Evolutionary conservation across 2,797 vertebrate genomes (phyloP).

Genomic region (Parauchenoglanis punctatus): DNA sequence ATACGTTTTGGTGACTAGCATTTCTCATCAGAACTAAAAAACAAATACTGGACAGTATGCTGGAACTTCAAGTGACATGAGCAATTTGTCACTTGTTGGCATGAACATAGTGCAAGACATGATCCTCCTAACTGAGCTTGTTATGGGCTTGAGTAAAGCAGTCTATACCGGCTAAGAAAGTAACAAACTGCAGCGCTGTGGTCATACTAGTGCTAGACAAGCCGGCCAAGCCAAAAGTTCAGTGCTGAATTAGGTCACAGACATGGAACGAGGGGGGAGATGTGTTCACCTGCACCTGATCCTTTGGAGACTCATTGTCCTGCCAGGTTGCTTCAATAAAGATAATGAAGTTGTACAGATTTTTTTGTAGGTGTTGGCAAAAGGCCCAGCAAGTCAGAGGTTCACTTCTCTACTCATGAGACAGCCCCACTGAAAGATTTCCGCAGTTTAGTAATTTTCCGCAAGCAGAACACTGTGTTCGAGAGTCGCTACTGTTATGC

Average conservation of each 20-base stretch:
- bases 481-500: slow-evolving; percentile 28
- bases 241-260: slow-evolving; percentile 52
- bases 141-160: slow-evolving; percentile 18
- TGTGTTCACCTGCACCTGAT: slow-evolving; percentile 41
- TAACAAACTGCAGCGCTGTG: slow-evolving; percentile 40
- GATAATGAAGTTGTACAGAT: slow-evolving; percentile 39
- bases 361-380: slow-evolving; percentile 33
- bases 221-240: slow-evolving; percentile 47
- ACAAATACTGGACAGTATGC: no score
- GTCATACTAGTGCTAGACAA: slow-evolving; percentile 46
- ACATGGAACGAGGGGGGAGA: not conserved
- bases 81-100: not conserved
- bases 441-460: not conserved
- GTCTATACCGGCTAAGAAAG: slow-evolving; percentile 30
- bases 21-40: not conserved
- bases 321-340: slow-evolving; percentile 21
- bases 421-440: slow-evolving; percentile 7
- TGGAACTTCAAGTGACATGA: no score
- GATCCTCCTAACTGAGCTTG: not conserved
- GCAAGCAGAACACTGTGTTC: slow-evolving; percentile 16
- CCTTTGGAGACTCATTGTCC: slow-evolving; percentile 20
- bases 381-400: slow-evolving; percentile 26
- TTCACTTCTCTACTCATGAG: slow-evolving; percentile 16
- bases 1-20: not conserved
- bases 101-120: not conserved